Base-by-base conservation (phyloP, 1,140 invertebrate species). In the Dinothrombium tinctorium region DNA sequence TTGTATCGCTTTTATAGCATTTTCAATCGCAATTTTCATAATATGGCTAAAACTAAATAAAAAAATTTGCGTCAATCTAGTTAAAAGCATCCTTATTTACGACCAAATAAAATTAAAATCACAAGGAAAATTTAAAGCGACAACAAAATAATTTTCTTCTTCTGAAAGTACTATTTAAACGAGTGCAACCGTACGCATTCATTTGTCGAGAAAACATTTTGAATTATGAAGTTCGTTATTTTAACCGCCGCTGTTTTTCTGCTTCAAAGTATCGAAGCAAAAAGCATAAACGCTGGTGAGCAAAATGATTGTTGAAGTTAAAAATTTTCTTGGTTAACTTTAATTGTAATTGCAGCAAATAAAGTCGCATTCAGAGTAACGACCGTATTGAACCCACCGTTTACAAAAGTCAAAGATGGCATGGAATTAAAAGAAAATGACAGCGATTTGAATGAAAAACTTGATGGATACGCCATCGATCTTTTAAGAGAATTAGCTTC, bases 291-390 rank as follows among this genome's bases (percentile, higher is more conserved):
- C 14, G 45, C 45, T 28, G 36, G 33, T 14, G 29, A 38, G 19
- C 25, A 7, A 43, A 17, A 11, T 45, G 37, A 15, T 22, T 8
- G 2, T 24, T 20, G n/a, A n/a, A n/a, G n/a, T n/a, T n/a, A n/a
- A n/a, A n/a, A n/a, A n/a, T n/a, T n/a, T 4, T 42, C 45, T 15
- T 40, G 37, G 37, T 6, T 11, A 9, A 22, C 8, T 15, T 32
- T 32, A 14, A 12, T 32, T 32, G n/a, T 32, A 12, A 8, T 9
- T 19, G 36, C 45, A 51, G 59, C 90, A 19, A 74, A 81, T 48
- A 89, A 90, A 51, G 86, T 82, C 60, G 87, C 81, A 0, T 69
- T 94, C 33, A 70, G 75, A 33, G 81, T 95, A 0, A 83, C 82
- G 0, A 86, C 82, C 3, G 81, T 87, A 50, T 56, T 87, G 41